Evolutionary conservation across 1,140 invertebrate species (phyloP).

Genomic region (Stenopsyche tienmushanensis): DNA sequence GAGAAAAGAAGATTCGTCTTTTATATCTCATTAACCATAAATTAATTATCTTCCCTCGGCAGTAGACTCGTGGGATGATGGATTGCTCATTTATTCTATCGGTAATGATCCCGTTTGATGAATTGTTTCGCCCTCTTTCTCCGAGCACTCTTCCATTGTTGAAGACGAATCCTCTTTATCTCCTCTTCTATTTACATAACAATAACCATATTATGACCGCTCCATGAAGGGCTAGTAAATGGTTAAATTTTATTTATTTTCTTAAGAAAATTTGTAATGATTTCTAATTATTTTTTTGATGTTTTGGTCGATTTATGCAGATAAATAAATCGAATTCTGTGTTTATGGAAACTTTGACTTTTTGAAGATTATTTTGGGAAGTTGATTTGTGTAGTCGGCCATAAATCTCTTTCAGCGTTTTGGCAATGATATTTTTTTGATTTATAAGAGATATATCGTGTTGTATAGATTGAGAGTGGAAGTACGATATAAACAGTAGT

Average conservation of each 20-base stretch:
- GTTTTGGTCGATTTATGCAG: too few relatives aligned
- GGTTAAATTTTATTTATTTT: not conserved
- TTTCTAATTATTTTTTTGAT: not conserved
- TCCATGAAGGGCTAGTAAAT: not conserved
- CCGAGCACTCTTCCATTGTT: not conserved
- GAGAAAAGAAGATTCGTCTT: too few relatives aligned
- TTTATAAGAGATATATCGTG: too few relatives aligned
- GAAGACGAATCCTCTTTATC: not conserved
- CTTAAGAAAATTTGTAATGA: not conserved
- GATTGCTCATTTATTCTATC: conserved; percentile 14
- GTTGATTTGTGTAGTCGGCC: too few relatives aligned
- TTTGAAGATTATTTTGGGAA: too few relatives aligned
- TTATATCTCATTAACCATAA: not conserved
- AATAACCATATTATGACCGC: conserved; percentile 1
- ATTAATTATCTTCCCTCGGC: not conserved
- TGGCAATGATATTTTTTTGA: too few relatives aligned
- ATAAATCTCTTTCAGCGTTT: too few relatives aligned
- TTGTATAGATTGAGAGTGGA: too few relatives aligned
- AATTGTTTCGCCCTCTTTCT: conserved; percentile 14
- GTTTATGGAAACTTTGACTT: too few relatives aligned
- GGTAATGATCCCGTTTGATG: conserved; percentile 12
- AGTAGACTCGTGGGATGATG: not conserved
- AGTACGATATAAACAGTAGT: conserved; percentile 31
- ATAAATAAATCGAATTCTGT: too few relatives aligned
- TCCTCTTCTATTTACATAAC: conserved; percentile 2